These are phyloP conservation scores for Catharus minimus DNA, from an alignment of 2,113 vertebrate species.

Conservation along the genomic window DNA sequence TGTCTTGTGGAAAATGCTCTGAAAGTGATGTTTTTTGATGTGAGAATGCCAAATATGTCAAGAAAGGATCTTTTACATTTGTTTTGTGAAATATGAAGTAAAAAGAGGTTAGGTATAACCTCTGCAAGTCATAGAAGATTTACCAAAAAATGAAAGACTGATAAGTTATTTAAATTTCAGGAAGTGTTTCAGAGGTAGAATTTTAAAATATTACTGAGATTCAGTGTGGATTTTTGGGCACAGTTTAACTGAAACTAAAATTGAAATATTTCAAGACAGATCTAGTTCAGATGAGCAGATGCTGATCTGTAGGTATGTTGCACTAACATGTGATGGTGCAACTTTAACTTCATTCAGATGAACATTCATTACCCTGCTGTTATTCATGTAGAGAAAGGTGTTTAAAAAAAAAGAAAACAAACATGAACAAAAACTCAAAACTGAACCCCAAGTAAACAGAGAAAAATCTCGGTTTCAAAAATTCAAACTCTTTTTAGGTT, in stretches of 20 bases:
- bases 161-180: not conserved
- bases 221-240: not conserved
- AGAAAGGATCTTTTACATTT: not conserved
- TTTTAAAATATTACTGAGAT: not conserved
- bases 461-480: not conserved
- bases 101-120: not conserved
- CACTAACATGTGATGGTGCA: not conserved
- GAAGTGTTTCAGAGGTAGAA: not conserved
- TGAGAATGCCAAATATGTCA: not conserved
- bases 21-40: not conserved
- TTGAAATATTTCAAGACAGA: not conserved
- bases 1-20: not conserved
- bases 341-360: not conserved
- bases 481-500: not conserved
- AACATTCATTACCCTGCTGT: not conserved
- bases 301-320: not conserved
- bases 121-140: not conserved
- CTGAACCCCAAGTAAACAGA: not conserved
- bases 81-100: not conserved
- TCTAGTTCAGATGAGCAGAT: not conserved
- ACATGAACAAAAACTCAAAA: not conserved
- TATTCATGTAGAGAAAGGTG: not conserved
- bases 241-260: not conserved
- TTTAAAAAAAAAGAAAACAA: not conserved
- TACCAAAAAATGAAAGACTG: not conserved